Evolutionary conservation across 2,113 vertebrate genomes (phyloP), one percentile per base, ranked within the genome.

Genomic region (Dromas ardeola): DNA sequence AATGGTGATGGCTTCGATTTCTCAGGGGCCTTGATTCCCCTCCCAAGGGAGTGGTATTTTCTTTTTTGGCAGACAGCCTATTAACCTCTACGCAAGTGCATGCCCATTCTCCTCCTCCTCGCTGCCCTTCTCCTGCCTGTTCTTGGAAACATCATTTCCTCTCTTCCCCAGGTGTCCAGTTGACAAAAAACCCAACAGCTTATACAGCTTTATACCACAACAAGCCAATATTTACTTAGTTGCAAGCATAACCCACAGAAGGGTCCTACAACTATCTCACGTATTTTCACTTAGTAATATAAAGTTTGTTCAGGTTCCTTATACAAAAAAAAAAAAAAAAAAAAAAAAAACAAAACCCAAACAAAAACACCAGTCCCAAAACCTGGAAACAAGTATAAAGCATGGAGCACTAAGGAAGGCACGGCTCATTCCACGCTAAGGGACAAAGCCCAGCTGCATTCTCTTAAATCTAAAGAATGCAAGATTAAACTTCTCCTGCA

Each of bases 251-350:
- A 49, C 38, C 55, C 45, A 52, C n/a, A 88, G 56, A 81, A 81
- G 77, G 42, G 36, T 83, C 38, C 82, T 74, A 58, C 32, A 72
- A 76, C 40, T 62, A 19, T 38, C 70, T 86, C 80, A 49, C 26
- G 4, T 83, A 72, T 74, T 95, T 91, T 92, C 43, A 70, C 27
- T 72, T 40, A 18, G 19, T n/a, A 83, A 81, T n/a, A 88, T 5
- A 36, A 94, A 94, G 65, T 79, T 93, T 94, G 45, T 72, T 91
- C 77, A 91, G 56, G 71, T 58, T 93, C 11, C 26, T 93, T 23
- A 80, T 16, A 70, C 27, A 80, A 29, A 80, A 76, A 67, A 58
- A 71, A 29, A 25, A 3, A 32, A 10, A 19, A 43, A 19, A n/a
- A n/a, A n/a, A n/a, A n/a, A n/a, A n/a, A n/a, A n/a, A n/a, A n/a